These are phyloP conservation scores for Julus scanicus DNA, from an alignment of 2,888 invertebrate genomes.

Conservation along the genomic window DNA sequence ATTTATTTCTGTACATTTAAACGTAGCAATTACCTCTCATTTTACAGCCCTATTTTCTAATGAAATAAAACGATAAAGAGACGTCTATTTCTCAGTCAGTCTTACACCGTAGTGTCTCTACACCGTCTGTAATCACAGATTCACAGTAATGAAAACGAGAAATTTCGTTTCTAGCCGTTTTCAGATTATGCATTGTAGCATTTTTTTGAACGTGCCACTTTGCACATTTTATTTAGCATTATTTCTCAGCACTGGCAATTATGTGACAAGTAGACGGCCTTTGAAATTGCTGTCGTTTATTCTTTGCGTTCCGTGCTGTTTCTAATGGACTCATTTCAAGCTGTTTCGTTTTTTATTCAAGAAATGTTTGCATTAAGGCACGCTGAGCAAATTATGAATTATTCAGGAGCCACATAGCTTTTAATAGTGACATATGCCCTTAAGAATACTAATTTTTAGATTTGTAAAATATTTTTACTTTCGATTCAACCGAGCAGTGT, in stretches of 20 bases:
- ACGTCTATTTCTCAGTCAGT: not conserved
- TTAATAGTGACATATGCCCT: not conserved
- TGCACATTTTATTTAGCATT: not conserved
- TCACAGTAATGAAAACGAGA: conserved; percentile 11
- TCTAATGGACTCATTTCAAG: not conserved
- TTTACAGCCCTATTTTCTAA: not conserved
- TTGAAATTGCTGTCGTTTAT: not conserved
- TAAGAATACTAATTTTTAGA: not conserved
- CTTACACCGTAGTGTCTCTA: not conserved
- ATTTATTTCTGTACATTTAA: too few relatives aligned
- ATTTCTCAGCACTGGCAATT: not conserved
- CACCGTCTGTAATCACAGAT: not conserved
- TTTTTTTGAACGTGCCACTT: not conserved
- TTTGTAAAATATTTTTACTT: not conserved
- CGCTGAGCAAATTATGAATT: not conserved
- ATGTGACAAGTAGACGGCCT: not conserved
- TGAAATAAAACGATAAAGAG: not conserved
- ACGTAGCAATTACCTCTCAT: not conserved
- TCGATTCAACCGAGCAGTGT: not conserved
- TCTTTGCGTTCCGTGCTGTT: not conserved
- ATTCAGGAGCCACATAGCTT: not conserved
- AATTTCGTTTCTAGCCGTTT: conserved; percentile 3
- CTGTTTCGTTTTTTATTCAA: not conserved
- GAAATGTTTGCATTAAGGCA: not conserved
- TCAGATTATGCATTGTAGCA: not conserved